phyloP scores from a whole-genome alignment of 2,797 vertebrate genomes.

The Neosilurus hyrtlii region DNA sequence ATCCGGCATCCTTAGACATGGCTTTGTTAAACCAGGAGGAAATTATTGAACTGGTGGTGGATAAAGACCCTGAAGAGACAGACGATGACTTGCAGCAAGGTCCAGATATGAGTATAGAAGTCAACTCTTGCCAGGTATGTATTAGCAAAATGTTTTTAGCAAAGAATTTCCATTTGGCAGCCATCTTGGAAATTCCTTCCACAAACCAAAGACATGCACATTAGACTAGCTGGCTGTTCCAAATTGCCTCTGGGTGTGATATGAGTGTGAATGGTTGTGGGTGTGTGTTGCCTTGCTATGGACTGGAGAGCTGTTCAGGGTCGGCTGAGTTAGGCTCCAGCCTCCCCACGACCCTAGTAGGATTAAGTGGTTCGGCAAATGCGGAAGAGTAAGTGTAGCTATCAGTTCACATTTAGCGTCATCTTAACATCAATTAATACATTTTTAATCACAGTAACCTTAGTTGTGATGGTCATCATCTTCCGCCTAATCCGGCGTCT shows the following conservation, averaged over 20 bases:
- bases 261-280: too few relatives aligned
- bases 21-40: conserved; percentile 15
- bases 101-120: neutral
- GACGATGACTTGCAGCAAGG: conserved; percentile 3
- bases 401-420: neutral
- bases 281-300: too few relatives aligned
- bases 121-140: conserved; percentile 44
- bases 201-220: too few relatives aligned
- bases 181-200: neutral
- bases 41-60: conserved; percentile 6
- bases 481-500: too few relatives aligned
- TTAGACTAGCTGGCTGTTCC: too few relatives aligned
- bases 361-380: too few relatives aligned
- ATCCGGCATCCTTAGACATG: conserved; percentile 36
- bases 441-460: neutral
- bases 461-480: too few relatives aligned
- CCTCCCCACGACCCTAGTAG: too few relatives aligned
- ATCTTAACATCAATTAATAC: neutral
- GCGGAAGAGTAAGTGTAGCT: too few relatives aligned
- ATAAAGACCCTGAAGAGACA: neutral
- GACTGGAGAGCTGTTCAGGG: too few relatives aligned
- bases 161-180: neutral
- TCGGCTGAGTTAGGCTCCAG: too few relatives aligned
- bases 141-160: neutral
- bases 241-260: too few relatives aligned